These are phyloP conservation scores for Oryzias celebensis DNA, from an alignment of 2,113 vertebrate species.

Conservation along the genomic window DNA sequence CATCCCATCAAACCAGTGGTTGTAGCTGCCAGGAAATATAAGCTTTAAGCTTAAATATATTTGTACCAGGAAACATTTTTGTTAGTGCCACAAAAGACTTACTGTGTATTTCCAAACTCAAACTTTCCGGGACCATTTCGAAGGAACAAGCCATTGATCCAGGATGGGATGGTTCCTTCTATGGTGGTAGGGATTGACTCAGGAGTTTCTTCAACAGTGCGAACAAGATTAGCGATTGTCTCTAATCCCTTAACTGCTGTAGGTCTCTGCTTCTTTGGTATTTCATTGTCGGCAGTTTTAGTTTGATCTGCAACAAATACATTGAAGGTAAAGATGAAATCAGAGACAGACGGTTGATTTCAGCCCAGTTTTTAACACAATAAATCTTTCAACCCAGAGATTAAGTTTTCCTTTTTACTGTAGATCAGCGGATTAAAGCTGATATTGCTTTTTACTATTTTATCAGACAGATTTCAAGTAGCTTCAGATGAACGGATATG, in stretches of 20 bases:
- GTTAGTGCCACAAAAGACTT: slow-evolving; percentile 53
- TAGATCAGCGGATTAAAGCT: too few relatives aligned
- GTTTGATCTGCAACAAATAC: slow-evolving; percentile 20
- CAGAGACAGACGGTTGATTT: background rate
- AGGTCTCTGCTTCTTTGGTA: background rate
- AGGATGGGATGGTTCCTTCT: slow-evolving; percentile 83
- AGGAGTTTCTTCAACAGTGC: slow-evolving; percentile 80
- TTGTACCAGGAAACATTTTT: background rate
- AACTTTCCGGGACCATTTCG: slow-evolving; percentile 93
- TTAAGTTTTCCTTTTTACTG: too few relatives aligned
- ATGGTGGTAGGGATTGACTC: slow-evolving; percentile 75
- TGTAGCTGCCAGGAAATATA: slow-evolving; percentile 75
- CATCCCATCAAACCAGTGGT: slow-evolving; percentile 97
- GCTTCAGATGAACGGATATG: too few relatives aligned
- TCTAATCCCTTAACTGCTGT: slow-evolving; percentile 63
- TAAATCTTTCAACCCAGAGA: too few relatives aligned
- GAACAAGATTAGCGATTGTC: slow-evolving; percentile 78
- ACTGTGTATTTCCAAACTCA: slow-evolving; percentile 90
- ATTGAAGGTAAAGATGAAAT: background rate
- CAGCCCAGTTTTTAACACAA: background rate
- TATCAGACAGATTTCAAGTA: too few relatives aligned
- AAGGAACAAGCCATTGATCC: slow-evolving; percentile 86
- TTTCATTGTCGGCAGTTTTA: slow-evolving; percentile 3
- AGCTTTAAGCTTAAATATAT: background rate
- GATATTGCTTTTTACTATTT: too few relatives aligned